These are phyloP conservation scores for Hydropotes inermis DNA, from an alignment of 2,113 vertebrate genomes.

Conservation along the genomic window DNA sequence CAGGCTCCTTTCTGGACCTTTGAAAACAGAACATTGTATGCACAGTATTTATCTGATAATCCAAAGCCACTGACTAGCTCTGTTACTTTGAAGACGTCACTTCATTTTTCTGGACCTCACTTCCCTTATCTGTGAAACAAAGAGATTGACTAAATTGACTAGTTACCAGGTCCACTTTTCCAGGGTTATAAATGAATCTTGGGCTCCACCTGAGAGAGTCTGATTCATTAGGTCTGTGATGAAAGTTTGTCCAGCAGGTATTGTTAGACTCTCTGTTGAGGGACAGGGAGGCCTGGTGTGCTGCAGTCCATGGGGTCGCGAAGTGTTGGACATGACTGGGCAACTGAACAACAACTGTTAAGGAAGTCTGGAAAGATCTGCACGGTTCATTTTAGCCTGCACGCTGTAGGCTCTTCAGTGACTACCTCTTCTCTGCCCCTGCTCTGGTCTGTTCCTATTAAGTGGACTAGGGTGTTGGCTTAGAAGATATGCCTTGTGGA, in stretches of 20 bases:
- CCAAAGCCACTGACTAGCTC: neutral
- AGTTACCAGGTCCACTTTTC: neutral
- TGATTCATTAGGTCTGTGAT: neutral
- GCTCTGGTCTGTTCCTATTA: neutral
- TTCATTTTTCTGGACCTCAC: neutral
- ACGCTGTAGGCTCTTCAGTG: neutral
- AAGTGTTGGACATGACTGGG: neutral
- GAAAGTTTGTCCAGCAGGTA: neutral
- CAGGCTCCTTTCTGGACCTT: neutral
- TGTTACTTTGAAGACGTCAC: neutral
- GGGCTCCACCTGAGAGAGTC: neutral
- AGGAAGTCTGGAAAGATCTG: neutral
- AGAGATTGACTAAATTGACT: neutral
- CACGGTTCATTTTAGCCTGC: neutral
- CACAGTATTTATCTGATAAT: neutral
- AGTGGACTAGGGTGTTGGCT: neutral
- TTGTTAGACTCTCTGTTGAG: neutral
- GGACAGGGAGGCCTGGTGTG: neutral
- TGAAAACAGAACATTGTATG: slow-evolving; percentile 3
- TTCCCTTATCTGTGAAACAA: neutral
- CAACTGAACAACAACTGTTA: neutral
- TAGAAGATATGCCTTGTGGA: neutral
- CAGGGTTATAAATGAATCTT: neutral
- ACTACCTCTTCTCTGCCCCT: no score
- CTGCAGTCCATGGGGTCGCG: neutral